A percentile compares a stretch with the other conserved stretches of the same genome.
Evolutionary conservation across 2,888 invertebrate species (phyloP).

Genomic region (Volucella zonaria): DNA sequence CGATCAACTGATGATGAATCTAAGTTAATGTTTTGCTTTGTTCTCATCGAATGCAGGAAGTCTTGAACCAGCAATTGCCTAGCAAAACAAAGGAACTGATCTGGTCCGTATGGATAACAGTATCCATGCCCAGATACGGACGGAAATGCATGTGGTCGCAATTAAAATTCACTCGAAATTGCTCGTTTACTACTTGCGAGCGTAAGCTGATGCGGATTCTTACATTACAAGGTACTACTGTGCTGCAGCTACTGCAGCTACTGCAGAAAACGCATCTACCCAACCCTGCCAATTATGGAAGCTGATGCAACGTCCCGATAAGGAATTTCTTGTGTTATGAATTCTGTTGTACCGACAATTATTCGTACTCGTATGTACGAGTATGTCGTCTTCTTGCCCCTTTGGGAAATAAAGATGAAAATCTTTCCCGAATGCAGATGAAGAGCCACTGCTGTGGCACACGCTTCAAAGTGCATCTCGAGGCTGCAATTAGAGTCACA

Average conservation of each 20-base stretch:
- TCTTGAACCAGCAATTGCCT: conserved; percentile 22
- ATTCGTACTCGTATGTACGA: not conserved
- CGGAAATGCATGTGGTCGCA: conserved; percentile 72
- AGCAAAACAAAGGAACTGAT: conserved; percentile 60
- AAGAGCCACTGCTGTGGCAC: conserved; percentile 20
- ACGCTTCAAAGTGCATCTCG: conserved; percentile 47
- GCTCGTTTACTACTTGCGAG: conserved; percentile 21
- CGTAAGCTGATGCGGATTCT: conserved; percentile 14
- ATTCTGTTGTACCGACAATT: conserved; percentile 48
- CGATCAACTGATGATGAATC: conserved; percentile 53
- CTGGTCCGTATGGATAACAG: conserved; percentile 25
- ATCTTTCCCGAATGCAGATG: conserved; percentile 36
- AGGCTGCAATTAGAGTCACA: conserved; percentile 63
- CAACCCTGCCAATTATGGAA: conserved; percentile 61
- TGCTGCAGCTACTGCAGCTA: conserved; percentile 17
- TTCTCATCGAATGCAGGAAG: conserved; percentile 65
- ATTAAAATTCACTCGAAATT: conserved; percentile 71
- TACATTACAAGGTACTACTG: not conserved
- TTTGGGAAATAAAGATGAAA: conserved; percentile 43
- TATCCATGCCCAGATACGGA: conserved; percentile 16
- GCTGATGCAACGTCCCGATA: conserved; percentile 70
- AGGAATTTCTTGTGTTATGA: conserved; percentile 54
- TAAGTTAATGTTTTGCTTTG: conserved; percentile 46
- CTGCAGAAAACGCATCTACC: conserved; percentile 17
- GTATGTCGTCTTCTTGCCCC: conserved; percentile 23